Evolutionary conservation across 2,888 invertebrate genomes (phyloP).

Genomic region (Dasysyrphus tricinctus): DNA sequence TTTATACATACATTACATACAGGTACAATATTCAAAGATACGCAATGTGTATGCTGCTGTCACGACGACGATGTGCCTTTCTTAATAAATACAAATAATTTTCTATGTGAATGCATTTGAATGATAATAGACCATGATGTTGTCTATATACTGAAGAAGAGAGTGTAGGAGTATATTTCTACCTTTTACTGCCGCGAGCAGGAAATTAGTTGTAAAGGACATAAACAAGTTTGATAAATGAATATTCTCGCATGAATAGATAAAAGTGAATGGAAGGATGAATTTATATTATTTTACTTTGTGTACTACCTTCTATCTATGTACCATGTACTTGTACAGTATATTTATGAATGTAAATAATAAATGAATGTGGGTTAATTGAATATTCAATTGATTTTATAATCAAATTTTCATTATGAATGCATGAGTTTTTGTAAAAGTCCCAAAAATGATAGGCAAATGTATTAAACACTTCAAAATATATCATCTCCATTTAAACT

Average conservation of each 20-base stretch:
- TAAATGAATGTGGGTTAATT: neutral
- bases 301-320: too few species aligned
- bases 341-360: too few species aligned
- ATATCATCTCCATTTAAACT: too few species aligned
- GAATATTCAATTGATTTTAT: conserved; percentile 18
- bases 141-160: neutral
- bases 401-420: neutral
- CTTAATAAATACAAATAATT: neutral
- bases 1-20: neutral
- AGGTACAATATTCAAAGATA: neutral
- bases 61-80: neutral
- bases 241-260: conserved; percentile 11
- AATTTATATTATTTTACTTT: too few species aligned
- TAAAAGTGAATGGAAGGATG: neutral
- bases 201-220: conserved; percentile 10
- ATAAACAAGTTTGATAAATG: neutral
- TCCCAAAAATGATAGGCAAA: too few species aligned
- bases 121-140: conserved; percentile 12
- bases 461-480: too few species aligned
- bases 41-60: conserved; percentile 23
- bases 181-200: conserved; percentile 20
- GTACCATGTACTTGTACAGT: too few species aligned
- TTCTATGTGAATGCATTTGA: conserved; percentile 19
- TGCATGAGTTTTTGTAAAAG: neutral
- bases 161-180: neutral